These are phyloP conservation scores for Caenorhabditis elegans DNA, from an alignment of 1,140 invertebrate species.

Conservation along the genomic window DNA sequence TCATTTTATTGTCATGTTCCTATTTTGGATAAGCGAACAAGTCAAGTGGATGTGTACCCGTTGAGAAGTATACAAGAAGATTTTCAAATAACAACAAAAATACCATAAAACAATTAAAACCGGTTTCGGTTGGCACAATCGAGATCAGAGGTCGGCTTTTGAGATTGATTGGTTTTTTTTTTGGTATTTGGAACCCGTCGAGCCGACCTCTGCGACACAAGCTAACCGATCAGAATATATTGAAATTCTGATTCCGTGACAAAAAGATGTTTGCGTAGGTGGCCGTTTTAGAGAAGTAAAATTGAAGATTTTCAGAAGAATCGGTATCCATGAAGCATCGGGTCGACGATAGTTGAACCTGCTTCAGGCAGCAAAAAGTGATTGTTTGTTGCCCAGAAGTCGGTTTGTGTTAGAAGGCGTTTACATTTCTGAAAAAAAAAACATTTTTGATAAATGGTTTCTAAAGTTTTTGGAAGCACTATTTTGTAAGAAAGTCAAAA, in stretches of 20 bases:
- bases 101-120: not conserved
- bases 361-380: slow-evolving; percentile 59
- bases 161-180: not conserved
- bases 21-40: not conserved
- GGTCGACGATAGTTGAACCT: slow-evolving; percentile 59
- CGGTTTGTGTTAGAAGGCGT: slow-evolving; percentile 25
- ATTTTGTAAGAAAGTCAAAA: too few relatives aligned
- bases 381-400: slow-evolving; percentile 51
- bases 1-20: not conserved
- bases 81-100: not conserved
- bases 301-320: slow-evolving; percentile 40
- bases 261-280: not conserved
- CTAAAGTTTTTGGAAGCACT: too few relatives aligned
- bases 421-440: not conserved
- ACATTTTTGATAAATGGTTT: not conserved
- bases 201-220: not conserved
- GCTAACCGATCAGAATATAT: not conserved
- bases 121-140: not conserved
- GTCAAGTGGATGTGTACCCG: not conserved
- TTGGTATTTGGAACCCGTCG: not conserved
- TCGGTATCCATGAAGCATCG: slow-evolving; percentile 57
- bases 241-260: not conserved
- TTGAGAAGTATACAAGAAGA: not conserved
- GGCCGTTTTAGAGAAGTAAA: not conserved
- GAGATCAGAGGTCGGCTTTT: slow-evolving; percentile 18